Percentiles rank a stretch among this genome's conserved stretches.
Conservation (phyloP, 2,888 invertebrate genomes). For the Tholera decimalis region DNA sequence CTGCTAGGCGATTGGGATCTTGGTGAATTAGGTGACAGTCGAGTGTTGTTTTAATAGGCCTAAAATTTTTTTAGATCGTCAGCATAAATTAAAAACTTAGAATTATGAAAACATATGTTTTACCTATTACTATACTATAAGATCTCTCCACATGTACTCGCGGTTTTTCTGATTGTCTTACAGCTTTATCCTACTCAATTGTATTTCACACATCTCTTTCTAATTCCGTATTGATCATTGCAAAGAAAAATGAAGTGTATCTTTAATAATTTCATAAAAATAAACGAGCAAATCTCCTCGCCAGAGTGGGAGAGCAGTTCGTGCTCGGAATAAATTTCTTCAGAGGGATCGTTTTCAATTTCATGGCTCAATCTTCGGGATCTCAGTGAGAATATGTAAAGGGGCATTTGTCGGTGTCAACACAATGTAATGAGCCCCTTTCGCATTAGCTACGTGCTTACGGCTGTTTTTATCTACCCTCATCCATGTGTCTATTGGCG, state of each 20-base stretch:
- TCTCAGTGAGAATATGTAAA: constrained; percentile 90
- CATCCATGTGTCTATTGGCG: constrained; percentile 61
- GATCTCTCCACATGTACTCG: neutral
- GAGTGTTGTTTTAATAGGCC: too few relatives aligned
- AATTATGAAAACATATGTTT: too few relatives aligned
- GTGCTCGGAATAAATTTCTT: constrained; percentile 91
- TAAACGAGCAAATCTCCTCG: constrained; percentile 90
- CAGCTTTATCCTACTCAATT: constrained; percentile 15
- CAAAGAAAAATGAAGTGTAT: constrained; percentile 83
- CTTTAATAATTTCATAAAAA: constrained; percentile 90
- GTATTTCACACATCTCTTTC: constrained; percentile 52
- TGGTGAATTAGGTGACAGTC: too few relatives aligned
- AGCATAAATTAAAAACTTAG: too few relatives aligned
- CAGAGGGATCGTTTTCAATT: constrained; percentile 91
- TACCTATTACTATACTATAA: too few relatives aligned
- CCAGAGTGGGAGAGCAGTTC: constrained; percentile 88
- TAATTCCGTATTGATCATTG: constrained; percentile 61
- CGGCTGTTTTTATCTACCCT: constrained; percentile 75
- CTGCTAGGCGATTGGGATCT: too few relatives aligned
- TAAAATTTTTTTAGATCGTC: too few relatives aligned
- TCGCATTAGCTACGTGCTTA: constrained; percentile 86
- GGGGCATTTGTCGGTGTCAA: constrained; percentile 91
- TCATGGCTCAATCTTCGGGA: constrained; percentile 91
- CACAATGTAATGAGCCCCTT: constrained; percentile 89
- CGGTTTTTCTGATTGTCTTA: constrained; percentile 6